Base-by-base conservation (phyloP, 2,888 invertebrate species). In the Lasioglossum figueresi region DNA sequence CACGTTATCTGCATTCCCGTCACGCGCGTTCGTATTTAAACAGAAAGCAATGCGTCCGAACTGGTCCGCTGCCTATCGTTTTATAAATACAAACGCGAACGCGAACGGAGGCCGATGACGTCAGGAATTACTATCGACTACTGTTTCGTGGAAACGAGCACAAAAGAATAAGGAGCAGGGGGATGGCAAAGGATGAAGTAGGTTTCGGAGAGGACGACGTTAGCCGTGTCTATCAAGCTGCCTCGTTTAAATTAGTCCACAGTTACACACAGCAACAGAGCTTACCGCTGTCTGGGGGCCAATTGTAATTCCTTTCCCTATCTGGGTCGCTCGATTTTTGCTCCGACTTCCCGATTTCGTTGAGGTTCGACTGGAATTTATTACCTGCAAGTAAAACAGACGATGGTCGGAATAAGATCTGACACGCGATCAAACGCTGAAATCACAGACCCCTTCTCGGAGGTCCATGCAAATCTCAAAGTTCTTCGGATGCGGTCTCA, bases 261-360 rank as follows among this genome's bases (percentile, higher is more conserved):
- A 48, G 79, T 86, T 74, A 79, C 78, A 78, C 68, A 72, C 56
- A 85, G 78, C 71, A 79, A 85, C 71, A 78, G 80, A 78, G 90
- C 91, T 93, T 91, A 94, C 94, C 93, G 74, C 90, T 93, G 76
- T 92, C 91, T 59, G 93, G 89, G 68, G 92, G 87, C 94, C 94
- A 94, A 77, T 94, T 91, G 88, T 91, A 92, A 86, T 93, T 94
- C 83, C 92, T 92, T 89, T 94, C 94, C 79, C 93, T 93, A 85
- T 94, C 93, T 73, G 91, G 85, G 77, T 93, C 92, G 73, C 88
- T 92, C n/a, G 94, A 93, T 81, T 95, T 95, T 84, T 95, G 95
- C 89, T 95, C 95, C 76, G 95, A 95, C 88, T 95, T 95, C 88
- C 94, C 95, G 87, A 95, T 94, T 83, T 95, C 95, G 89, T 95